A percentile compares a stretch with the other conserved stretches of the same genome.
phyloP scores from a whole-genome alignment of 2,888 invertebrate genomes.

The Pseudanteris insignis region DNA sequence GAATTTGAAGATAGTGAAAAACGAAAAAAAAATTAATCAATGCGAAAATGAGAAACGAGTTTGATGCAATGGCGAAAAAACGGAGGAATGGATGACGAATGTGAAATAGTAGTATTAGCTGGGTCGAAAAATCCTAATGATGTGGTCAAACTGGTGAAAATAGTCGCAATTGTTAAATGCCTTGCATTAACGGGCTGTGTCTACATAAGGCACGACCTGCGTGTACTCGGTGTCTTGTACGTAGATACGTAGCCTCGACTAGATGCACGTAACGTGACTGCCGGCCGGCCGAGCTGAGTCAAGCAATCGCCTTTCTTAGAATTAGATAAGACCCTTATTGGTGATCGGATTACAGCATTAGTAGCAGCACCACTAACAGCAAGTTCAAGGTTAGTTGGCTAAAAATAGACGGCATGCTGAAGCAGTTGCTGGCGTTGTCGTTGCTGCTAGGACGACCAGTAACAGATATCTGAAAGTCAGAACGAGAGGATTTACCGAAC shows the following conservation, averaged over 20 bases:
- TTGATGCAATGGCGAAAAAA: too few species aligned
- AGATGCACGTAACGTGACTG: slow-evolving; percentile 46
- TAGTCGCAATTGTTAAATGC: slow-evolving; percentile 45
- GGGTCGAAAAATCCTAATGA: slow-evolving; percentile 29
- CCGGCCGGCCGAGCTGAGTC: slow-evolving; percentile 44
- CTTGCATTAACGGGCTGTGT: slow-evolving; percentile 40
- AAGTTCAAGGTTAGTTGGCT: slow-evolving; percentile 59
- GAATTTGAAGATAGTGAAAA: too few species aligned
- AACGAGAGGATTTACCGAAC: slow-evolving; percentile 32
- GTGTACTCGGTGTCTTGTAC: slow-evolving; percentile 46
- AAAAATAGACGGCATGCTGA: slow-evolving; percentile 52
- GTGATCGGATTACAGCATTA: slow-evolving; percentile 57
- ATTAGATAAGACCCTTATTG: slow-evolving; percentile 60
- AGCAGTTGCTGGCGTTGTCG: slow-evolving; percentile 37
- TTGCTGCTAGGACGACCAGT: slow-evolving; percentile 10
- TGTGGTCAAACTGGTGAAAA: slow-evolving; percentile 38
- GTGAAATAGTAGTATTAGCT: slow-evolving; percentile 4
- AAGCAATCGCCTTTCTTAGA: slow-evolving; percentile 57
- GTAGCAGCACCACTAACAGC: slow-evolving; percentile 47
- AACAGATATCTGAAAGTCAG: slow-evolving; percentile 26
- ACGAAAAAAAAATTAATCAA: too few species aligned
- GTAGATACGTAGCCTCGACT: slow-evolving; percentile 39
- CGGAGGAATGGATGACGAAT: not conserved
- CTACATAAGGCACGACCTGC: slow-evolving; percentile 46
- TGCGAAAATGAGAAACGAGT: too few species aligned